phyloP scores from a whole-genome alignment of 2,888 invertebrate species.

The Rhodophaea formosa region DNA sequence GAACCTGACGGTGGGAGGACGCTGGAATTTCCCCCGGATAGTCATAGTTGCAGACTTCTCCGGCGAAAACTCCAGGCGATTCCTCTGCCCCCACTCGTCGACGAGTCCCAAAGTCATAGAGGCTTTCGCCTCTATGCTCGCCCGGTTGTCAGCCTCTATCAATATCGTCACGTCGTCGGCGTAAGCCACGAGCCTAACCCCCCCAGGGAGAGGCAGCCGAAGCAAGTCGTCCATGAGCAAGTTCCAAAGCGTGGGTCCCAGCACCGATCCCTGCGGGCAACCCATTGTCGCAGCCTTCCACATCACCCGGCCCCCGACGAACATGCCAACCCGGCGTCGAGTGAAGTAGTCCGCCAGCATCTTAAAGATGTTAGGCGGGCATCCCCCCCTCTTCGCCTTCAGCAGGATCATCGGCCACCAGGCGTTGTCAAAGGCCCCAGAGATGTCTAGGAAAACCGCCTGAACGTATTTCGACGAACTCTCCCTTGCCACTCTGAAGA shows the following conservation, averaged over 20 bases:
- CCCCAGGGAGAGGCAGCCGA: neutral
- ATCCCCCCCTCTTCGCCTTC: neutral
- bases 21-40: slow-evolving; percentile 17
- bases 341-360: slow-evolving; percentile 3
- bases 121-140: neutral
- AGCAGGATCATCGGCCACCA: neutral
- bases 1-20: neutral
- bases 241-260: slow-evolving; percentile 22
- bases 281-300: slow-evolving; percentile 19
- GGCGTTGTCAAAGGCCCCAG: neutral
- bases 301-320: neutral
- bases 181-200: slow-evolving; percentile 2
- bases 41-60: slow-evolving; percentile 13
- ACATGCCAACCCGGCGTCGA: neutral
- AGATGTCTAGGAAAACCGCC: neutral
- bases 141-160: neutral
- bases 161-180: slow-evolving; percentile 1
- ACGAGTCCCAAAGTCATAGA: neutral
- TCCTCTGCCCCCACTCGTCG: slow-evolving; percentile 3
- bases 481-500: neutral
- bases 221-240: slow-evolving; percentile 14
- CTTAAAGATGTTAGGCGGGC: too few species aligned
- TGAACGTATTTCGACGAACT: neutral
- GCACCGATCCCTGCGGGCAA: slow-evolving; percentile 23
- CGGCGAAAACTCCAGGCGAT: slow-evolving; percentile 17